Base-by-base conservation (phyloP, 2,888 invertebrate species). In the Rhagonycha fulva region DNA sequence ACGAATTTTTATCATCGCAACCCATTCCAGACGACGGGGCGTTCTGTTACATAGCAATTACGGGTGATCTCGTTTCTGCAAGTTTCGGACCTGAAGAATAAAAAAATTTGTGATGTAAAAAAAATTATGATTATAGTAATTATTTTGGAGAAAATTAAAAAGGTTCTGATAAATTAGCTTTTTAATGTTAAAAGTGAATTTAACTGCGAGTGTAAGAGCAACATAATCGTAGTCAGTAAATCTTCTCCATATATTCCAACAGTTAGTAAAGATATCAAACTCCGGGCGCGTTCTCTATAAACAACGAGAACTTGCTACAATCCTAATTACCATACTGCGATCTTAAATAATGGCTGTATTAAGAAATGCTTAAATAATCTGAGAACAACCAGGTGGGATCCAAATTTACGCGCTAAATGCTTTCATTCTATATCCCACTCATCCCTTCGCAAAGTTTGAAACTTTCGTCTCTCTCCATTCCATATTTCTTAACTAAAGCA, bases 21-120 rank as follows among this genome's bases (percentile, higher is more conserved):
- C 90, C 90, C 0, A 83, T 87, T 60, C 89, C 90, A 4, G 88
- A 89, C 68, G 89, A 90, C 74, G 91, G 91, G 2, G 91, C 90
- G 3, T 90, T 90, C 82, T 90, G 90, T 80, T 90, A 90, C 80
- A 88, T 91, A 47, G 89, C 90, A 2, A 82, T 90, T 9, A 90
- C 89, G 23, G 90, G 90, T 9, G 90, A 90, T 78, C 82, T 90
- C 78, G 82, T 88, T 32, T 67, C 79, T 26, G 76, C 79, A 28
- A 77, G 68, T 67, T 71, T 80, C 62, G 79, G 78, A 12, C 77
- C 74, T 61, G 60, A 63, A 7, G 14, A 61, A 23, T 71, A 66
- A 66, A 24, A 66, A 63, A 7, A n/a, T n/a, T 47, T 47, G n/a
- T 47, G 47, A 47, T 47, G 47, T 47, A 47, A 66, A 62, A 63